Evolutionary conservation across 2,113 vertebrate species (phyloP).

Genomic region (Rhegmatorhina hoffmannsi): DNA sequence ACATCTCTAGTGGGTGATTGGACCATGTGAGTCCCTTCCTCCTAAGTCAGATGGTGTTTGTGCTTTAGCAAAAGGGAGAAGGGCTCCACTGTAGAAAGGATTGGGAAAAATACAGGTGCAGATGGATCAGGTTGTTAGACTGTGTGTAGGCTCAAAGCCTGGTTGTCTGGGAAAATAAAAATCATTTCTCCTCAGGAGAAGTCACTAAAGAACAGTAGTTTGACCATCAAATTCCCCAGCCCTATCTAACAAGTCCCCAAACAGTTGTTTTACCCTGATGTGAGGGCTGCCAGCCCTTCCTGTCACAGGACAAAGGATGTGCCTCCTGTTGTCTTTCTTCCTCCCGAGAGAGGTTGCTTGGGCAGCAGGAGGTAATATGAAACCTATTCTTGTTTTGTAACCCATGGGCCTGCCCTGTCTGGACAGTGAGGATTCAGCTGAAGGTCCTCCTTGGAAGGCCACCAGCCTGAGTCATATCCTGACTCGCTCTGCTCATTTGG

Average conservation of each 20-base stretch:
- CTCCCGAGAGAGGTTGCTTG: accelerated
- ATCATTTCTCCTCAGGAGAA: background rate
- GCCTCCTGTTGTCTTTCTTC: background rate
- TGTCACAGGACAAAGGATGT: background rate
- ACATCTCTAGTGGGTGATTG: accelerated
- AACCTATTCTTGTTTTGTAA: background rate
- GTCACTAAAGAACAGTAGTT: background rate
- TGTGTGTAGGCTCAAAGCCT: background rate
- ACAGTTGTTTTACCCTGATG: background rate
- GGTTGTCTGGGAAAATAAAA: background rate
- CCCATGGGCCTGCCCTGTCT: background rate
- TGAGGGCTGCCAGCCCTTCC: background rate
- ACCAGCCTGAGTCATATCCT: constrained; percentile 50
- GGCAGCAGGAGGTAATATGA: background rate
- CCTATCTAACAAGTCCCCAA: background rate
- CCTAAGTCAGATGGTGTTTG: background rate
- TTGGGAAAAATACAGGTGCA: accelerated
- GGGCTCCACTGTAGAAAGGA: background rate
- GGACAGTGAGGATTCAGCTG: constrained; percentile 5
- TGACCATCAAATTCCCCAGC: background rate
- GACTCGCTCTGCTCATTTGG: background rate
- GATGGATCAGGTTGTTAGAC: background rate
- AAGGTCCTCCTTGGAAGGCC: constrained; percentile 33
- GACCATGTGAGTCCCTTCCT: background rate
- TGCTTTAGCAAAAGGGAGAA: background rate